phyloP scores from a whole-genome alignment of 1,140 invertebrate species.

The Saccostrea glomerata region DNA sequence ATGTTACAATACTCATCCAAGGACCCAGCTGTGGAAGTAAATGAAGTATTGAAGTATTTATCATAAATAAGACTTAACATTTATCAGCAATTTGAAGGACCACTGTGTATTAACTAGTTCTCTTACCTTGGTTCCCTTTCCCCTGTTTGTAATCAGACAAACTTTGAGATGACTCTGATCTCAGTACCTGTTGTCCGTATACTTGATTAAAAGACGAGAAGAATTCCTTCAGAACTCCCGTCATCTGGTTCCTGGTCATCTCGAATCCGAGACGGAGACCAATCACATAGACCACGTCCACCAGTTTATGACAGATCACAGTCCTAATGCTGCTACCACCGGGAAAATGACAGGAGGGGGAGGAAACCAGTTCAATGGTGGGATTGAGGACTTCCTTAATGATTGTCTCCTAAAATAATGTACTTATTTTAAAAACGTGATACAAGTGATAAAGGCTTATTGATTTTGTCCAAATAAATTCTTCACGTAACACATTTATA shows the following conservation, averaged over 20 bases:
- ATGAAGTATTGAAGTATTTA: no score
- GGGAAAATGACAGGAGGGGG: slow-evolving; percentile 88
- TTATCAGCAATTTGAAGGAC: no score
- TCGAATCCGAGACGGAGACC: slow-evolving; percentile 89
- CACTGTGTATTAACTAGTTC: background rate
- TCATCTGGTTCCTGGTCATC: slow-evolving; percentile 89
- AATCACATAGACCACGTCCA: slow-evolving; percentile 89
- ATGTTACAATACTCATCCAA: slow-evolving; percentile 75
- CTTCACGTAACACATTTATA: no score
- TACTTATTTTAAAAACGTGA: no score
- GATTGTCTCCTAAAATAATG: slow-evolving; percentile 70
- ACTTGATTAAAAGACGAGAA: slow-evolving; percentile 93
- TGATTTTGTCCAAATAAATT: no score
- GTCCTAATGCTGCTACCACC: slow-evolving; percentile 86
- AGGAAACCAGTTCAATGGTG: slow-evolving; percentile 81
- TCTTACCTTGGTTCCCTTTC: slow-evolving; percentile 11
- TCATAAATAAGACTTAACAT: no score
- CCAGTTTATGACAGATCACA: slow-evolving; percentile 87
- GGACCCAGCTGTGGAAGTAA: no score
- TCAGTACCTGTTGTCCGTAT: slow-evolving; percentile 64
- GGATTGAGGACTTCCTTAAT: slow-evolving; percentile 88
- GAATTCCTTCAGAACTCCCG: slow-evolving; percentile 86
- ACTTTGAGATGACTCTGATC: background rate
- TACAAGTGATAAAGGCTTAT: no score
- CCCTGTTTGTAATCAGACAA: slow-evolving; percentile 13